phyloP scores from a whole-genome alignment of 2,113 vertebrate species.

The Oncorhynchus mykiss region DNA sequence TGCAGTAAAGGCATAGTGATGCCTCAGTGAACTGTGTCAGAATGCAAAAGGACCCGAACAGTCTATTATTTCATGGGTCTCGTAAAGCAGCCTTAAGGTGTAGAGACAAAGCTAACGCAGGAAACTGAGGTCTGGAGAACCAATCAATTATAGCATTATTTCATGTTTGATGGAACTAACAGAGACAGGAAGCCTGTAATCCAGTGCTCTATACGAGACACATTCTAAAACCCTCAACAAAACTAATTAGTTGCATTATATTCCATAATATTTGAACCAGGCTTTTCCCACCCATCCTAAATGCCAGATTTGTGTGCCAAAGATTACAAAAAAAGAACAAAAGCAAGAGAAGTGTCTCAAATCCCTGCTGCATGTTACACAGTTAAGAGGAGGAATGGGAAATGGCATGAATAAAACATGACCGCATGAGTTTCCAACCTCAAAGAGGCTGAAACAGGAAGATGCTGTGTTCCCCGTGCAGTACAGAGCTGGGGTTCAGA shows the following conservation, averaged over 20 bases:
- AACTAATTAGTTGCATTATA: slow-evolving; percentile 28
- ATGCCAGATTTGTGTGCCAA: slow-evolving; percentile 20
- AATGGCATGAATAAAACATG: slow-evolving; percentile 76
- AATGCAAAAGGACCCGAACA: slow-evolving; percentile 17
- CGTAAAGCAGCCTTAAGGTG: background rate
- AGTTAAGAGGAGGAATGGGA: slow-evolving; percentile 37
- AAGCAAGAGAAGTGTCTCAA: slow-evolving; percentile 35
- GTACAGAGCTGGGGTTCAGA: slow-evolving; percentile 54
- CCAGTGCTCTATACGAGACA: background rate
- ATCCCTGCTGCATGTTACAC: slow-evolving; percentile 35
- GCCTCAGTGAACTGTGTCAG: slow-evolving; percentile 35
- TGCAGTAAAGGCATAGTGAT: background rate
- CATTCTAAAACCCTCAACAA: slow-evolving; percentile 8
- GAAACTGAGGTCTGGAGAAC: slow-evolving; percentile 14
- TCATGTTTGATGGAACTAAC: slow-evolving; percentile 29
- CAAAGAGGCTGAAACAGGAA: slow-evolving; percentile 66
- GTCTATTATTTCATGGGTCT: slow-evolving; percentile 12
- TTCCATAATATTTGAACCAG: slow-evolving; percentile 21
- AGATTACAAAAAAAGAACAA: slow-evolving; percentile 47
- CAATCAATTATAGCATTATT: background rate
- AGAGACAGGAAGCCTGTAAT: slow-evolving; percentile 11
- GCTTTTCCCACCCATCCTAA: slow-evolving; percentile 20
- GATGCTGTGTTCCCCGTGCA: no score
- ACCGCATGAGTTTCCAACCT: slow-evolving; percentile 72
- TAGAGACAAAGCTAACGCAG: background rate